phyloP scores from a whole-genome alignment of 2,797 vertebrate species.

The Cossypha niveicapilla region DNA sequence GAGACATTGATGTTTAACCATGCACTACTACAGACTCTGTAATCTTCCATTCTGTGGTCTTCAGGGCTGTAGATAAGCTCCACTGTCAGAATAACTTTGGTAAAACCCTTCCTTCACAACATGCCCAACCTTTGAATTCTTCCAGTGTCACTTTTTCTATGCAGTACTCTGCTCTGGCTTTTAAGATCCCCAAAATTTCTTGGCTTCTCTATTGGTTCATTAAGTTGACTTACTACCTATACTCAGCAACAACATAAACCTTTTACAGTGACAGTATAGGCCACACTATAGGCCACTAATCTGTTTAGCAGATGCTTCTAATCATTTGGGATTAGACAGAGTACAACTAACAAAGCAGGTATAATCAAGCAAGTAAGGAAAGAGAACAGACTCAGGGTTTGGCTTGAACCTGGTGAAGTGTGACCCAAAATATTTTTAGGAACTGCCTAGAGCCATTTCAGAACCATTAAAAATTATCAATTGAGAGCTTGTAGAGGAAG shows the following conservation, averaged over 20 bases:
- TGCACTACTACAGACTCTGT: not conserved
- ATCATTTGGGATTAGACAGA: not conserved
- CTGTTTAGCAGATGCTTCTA: slow-evolving; percentile 13
- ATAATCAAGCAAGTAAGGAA: not conserved
- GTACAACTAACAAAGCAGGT: not conserved
- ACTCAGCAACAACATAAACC: not conserved
- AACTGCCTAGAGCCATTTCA: not conserved
- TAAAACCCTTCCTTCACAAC: not conserved
- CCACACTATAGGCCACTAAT: not conserved
- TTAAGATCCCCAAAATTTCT: not conserved
- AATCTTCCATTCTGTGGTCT: not conserved
- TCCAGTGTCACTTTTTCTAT: not conserved
- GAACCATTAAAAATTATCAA: not conserved
- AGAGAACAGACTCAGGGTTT: not conserved
- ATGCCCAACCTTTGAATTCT: not conserved
- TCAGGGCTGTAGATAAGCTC: accelerated
- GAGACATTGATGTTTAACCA: not conserved
- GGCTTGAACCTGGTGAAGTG: not conserved
- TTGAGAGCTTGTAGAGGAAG: not conserved
- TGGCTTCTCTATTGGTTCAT: not conserved
- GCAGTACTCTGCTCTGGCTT: not conserved
- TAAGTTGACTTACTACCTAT: not conserved
- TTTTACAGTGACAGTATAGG: not conserved
- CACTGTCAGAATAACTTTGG: not conserved
- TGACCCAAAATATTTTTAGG: not conserved